Evolutionary conservation across 2,888 invertebrate species (phyloP).

Genomic region (Ligdia adustata): DNA sequence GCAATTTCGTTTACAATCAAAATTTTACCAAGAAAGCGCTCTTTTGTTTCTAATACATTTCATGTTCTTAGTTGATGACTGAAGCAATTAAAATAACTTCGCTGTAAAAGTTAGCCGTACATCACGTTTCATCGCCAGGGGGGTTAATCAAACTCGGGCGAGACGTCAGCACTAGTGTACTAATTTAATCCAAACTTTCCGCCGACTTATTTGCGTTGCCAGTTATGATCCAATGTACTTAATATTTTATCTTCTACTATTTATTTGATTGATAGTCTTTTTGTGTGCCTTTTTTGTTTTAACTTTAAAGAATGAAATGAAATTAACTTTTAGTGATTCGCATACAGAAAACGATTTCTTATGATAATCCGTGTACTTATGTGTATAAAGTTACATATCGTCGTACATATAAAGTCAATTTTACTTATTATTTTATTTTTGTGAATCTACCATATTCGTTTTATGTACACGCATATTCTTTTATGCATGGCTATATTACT

Average conservation of each 20-base stretch:
- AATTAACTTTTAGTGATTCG: too few species aligned
- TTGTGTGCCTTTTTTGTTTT: too few species aligned
- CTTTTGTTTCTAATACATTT: constrained; percentile 1
- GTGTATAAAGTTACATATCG: too few species aligned
- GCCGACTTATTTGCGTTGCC: constrained; percentile 66
- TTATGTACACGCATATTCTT: too few species aligned
- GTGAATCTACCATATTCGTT: too few species aligned
- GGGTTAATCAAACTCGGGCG: constrained; percentile 69
- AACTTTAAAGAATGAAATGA: too few species aligned
- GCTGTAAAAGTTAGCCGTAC: constrained; percentile 14
- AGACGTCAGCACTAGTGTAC: constrained; percentile 69
- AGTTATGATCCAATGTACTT: constrained; percentile 71
- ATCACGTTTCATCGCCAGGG: constrained; percentile 55
- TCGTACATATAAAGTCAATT: too few species aligned
- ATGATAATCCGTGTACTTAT: too few species aligned
- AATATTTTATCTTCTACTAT: constrained; percentile 47
- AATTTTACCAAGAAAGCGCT: not conserved
- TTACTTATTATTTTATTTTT: too few species aligned
- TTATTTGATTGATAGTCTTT: too few species aligned
- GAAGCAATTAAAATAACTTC: constrained; percentile 17
- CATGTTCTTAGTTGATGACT: constrained; percentile 7
- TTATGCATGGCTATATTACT: too few species aligned
- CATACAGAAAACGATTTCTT: too few species aligned
- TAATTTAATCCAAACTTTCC: constrained; percentile 75
- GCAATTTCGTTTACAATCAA: not conserved